Evolutionary conservation across 2,888 invertebrate species (phyloP), one percentile per base, ranked within the genome.

Genomic region (Parnassius mnemosyne): DNA sequence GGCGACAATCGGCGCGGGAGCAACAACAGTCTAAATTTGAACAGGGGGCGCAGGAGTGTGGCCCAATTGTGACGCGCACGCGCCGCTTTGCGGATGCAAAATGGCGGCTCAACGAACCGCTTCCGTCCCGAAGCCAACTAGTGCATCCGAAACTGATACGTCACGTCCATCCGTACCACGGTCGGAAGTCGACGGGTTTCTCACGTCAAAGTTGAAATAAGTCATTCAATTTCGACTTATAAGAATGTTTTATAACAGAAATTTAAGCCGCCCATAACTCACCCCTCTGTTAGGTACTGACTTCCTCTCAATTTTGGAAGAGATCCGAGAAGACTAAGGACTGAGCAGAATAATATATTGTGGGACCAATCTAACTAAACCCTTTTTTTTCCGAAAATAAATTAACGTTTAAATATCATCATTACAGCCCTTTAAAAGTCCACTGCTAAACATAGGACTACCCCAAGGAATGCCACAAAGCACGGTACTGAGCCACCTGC

Each of bases 101-200:
- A 81, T 78, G 83, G 80, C 79, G 71, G 72, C 79, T 70, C 77
- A 84, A 83, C 82, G 77, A 79, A 78, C 76, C 77, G 71, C 83
- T 82, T 85, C 87, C 86, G 82, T 71, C 71, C 69, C 65, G 56
- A 78, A 68, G 57, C 83, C 70, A 75, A 80, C 83, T 82, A 85
- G 83, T 86, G 86, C 84, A 77, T 66, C 67, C 73, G 79, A 80
- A 72, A 78, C 68, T 72, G 78, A 79, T 75, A 76, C 73, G 54
- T 63, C 63, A 63, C 63, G n/a, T 54, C 51, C 54, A 49, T 41
- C 50, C 11, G 53, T 12, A 64, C 46, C 52, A 44, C 56, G 51
- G 12, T 65, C 61, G 59, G 58, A 63, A 63, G 55, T 41, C 13
- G 50, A 46, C 44, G 54, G 51, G 25, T 13, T 61, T 60, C 61